These are phyloP conservation scores for Hesperophylax magnus DNA, from an alignment of 1,140 invertebrate genomes.

Conservation along the genomic window DNA sequence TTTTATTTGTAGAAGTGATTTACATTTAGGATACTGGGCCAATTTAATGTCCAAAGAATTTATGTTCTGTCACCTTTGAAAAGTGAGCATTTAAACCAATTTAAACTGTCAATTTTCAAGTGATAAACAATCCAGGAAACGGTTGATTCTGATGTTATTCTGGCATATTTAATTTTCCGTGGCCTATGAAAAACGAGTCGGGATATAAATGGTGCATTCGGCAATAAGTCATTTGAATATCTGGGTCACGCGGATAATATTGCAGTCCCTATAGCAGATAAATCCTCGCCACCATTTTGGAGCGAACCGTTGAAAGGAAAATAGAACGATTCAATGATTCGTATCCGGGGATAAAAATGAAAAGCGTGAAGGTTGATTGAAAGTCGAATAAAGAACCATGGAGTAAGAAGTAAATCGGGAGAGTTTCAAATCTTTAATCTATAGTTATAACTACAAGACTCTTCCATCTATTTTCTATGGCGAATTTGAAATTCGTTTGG, in stretches of 20 bases:
- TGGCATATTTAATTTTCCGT: background rate
- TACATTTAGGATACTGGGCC: too few relatives aligned
- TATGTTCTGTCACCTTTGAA: too few relatives aligned
- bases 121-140: background rate
- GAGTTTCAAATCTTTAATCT: background rate
- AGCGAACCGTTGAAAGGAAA: slow-evolving; percentile 5
- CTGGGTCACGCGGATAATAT: slow-evolving; percentile 19
- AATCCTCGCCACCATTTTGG: slow-evolving; percentile 28
- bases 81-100: too few relatives aligned
- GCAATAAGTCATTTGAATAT: slow-evolving; percentile 23
- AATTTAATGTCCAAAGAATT: too few relatives aligned
- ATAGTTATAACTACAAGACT: background rate
- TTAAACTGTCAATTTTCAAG: too few relatives aligned
- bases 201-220: slow-evolving; percentile 3
- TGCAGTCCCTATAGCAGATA: slow-evolving; percentile 10
- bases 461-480: too few relatives aligned
- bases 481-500: too few relatives aligned
- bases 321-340: slow-evolving; percentile 13
- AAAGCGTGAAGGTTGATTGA: slow-evolving; percentile 20
- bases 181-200: background rate
- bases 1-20: too few relatives aligned
- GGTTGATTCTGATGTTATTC: background rate
- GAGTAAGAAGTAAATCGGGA: background rate
- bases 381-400: slow-evolving; percentile 9
- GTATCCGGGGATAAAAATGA: background rate